Conservation (phyloP, 2,888 invertebrate genomes). For the Aphelenchoides bicaudatus region DNA sequence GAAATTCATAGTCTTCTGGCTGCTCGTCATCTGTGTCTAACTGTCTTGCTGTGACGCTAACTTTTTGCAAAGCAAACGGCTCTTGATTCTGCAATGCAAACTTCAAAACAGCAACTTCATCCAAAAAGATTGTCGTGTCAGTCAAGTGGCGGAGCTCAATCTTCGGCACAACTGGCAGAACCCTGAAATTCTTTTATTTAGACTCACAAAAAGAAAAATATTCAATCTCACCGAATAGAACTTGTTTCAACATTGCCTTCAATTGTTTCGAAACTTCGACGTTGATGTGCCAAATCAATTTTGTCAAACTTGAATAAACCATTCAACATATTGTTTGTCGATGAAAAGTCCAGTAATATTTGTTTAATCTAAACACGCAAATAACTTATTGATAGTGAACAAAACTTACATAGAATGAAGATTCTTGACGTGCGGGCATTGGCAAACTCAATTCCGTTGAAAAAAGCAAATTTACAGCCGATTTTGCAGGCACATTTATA, state of each 20-base stretch:
- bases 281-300: background rate
- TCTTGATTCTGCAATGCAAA: constrained; percentile 9
- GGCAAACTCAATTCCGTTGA: constrained; percentile 1
- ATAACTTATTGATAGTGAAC: background rate
- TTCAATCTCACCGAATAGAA: no score
- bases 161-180: constrained; percentile 7
- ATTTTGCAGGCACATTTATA: background rate
- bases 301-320: background rate
- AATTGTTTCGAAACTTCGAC: background rate
- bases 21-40: constrained; percentile 21
- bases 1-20: constrained; percentile 19
- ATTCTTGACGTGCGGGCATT: constrained; percentile 3
- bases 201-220: constrained; percentile 4
- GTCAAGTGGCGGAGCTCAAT: background rate
- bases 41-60: constrained; percentile 17
- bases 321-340: background rate
- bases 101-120: background rate
- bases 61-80: background rate
- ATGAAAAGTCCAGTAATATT: background rate
- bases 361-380: constrained; percentile 7
- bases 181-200: background rate
- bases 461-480: background rate
- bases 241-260: background rate
- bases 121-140: constrained; percentile 3
- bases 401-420: constrained; percentile 6